Conservation (phyloP, 2,888 invertebrate genomes). For the Campoplex capitator region DNA sequence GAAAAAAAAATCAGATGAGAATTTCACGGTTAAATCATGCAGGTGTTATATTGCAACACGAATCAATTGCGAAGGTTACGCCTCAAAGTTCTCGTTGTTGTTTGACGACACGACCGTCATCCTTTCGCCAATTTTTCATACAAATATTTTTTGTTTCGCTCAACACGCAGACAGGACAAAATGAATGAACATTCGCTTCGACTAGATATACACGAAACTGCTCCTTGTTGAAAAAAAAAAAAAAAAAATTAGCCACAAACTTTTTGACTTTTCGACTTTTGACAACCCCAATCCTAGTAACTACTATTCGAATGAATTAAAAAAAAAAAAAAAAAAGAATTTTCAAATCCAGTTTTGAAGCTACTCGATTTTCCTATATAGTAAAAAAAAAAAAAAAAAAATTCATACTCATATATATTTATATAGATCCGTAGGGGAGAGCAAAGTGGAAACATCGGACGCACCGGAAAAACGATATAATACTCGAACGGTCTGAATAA, state of each 20-base stretch:
- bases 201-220: not conserved
- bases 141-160: not conserved
- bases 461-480: no score
- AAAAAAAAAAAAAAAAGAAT: no score
- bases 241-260: not conserved
- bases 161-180: not conserved
- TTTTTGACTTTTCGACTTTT: not conserved
- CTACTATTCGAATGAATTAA: no score
- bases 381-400: no score
- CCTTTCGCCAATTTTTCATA: constrained; percentile 17
- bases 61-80: constrained; percentile 45
- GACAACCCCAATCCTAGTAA: no score
- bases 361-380: no score
- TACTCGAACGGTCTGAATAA: no score
- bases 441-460: no score
- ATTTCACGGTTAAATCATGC: constrained; percentile 15
- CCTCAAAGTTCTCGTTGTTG: constrained; percentile 9
- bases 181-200: not conserved
- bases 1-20: not conserved
- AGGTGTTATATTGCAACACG: not conserved
- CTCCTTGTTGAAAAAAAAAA: not conserved
- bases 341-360: no score
- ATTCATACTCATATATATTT: no score
- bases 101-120: constrained; percentile 24
- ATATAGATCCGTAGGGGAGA: no score